A percentile compares a stretch with the other conserved stretches of the same genome.
phyloP scores from a whole-genome alignment of 2,888 invertebrate species.

The Drosophila stalkeri region DNA sequence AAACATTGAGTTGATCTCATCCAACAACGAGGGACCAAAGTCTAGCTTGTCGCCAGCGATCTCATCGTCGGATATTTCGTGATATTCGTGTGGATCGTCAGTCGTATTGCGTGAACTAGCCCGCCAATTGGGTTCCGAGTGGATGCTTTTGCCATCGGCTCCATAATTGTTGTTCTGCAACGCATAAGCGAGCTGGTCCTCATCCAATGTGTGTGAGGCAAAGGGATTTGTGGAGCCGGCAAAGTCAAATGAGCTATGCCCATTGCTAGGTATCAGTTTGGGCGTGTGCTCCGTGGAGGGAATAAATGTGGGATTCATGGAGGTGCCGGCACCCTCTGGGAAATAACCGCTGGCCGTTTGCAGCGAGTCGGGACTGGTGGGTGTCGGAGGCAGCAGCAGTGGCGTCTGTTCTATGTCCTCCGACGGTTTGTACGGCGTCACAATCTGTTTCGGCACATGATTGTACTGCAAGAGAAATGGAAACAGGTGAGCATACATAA shows the following conservation, averaged over 20 bases:
- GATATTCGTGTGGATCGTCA: slow-evolving; percentile 89
- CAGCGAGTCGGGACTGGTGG: slow-evolving; percentile 85
- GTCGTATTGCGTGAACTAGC: slow-evolving; percentile 65
- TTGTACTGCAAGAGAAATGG: slow-evolving; percentile 86
- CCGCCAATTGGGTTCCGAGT: slow-evolving; percentile 61
- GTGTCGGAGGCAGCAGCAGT: slow-evolving; percentile 87
- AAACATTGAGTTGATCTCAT: slow-evolving; percentile 96
- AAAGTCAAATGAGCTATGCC: slow-evolving; percentile 83
- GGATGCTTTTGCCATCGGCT: slow-evolving; percentile 75
- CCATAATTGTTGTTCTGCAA: slow-evolving; percentile 84
- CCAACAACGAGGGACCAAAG: slow-evolving; percentile 95
- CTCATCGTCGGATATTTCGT: slow-evolving; percentile 93
- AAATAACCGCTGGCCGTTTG: slow-evolving; percentile 85
- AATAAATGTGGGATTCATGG: slow-evolving; percentile 85
- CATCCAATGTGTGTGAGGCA: slow-evolving; percentile 68
- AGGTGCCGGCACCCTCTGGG: slow-evolving; percentile 82
- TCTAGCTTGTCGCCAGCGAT: slow-evolving; percentile 87
- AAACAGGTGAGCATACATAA: not conserved
- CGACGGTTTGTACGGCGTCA: slow-evolving; percentile 94
- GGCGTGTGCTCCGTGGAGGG: slow-evolving; percentile 85
- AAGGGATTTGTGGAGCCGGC: slow-evolving; percentile 84
- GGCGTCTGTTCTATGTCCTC: slow-evolving; percentile 92
- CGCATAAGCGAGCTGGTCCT: slow-evolving; percentile 72
- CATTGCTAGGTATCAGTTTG: slow-evolving; percentile 80
- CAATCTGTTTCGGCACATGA: slow-evolving; percentile 94